phyloP scores from a whole-genome alignment of 2,888 invertebrate species.

The Agrochola macilenta region DNA sequence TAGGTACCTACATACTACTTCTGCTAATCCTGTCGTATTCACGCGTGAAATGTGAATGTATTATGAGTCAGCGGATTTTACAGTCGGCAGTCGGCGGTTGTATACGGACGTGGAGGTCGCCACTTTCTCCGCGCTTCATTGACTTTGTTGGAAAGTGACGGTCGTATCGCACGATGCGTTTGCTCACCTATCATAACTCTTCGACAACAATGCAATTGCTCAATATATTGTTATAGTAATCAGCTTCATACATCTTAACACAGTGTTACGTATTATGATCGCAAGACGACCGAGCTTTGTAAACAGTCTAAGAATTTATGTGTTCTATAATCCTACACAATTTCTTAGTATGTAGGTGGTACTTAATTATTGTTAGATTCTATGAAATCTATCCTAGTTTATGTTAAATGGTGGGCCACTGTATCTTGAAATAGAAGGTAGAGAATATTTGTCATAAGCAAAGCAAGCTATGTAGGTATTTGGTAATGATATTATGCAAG shows the following conservation, averaged over 20 bases:
- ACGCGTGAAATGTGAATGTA: slow-evolving; percentile 44
- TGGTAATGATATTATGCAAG: background rate
- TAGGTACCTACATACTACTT: background rate
- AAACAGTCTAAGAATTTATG: background rate
- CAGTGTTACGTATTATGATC: slow-evolving; percentile 51
- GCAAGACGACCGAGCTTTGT: background rate
- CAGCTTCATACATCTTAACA: slow-evolving; percentile 53
- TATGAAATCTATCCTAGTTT: background rate
- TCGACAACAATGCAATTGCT: slow-evolving; percentile 71
- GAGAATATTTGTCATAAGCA: background rate
- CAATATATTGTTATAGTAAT: slow-evolving; percentile 69
- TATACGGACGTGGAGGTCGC: slow-evolving; percentile 87
- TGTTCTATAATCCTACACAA: background rate
- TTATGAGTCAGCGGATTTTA: slow-evolving; percentile 87
- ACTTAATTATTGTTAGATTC: background rate
- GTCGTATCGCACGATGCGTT: slow-evolving; percentile 80
- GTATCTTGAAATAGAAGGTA: slow-evolving; percentile 6
- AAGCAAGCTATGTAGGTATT: background rate
- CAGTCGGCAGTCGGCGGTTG: slow-evolving; percentile 76
- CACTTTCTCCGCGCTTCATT: slow-evolving; percentile 90
- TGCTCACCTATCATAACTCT: slow-evolving; percentile 70
- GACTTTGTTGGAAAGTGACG: slow-evolving; percentile 89
- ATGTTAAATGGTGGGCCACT: background rate
- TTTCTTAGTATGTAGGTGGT: background rate
- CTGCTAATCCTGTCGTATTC: slow-evolving; percentile 10